These are phyloP conservation scores for Serranus cabrilla DNA, from an alignment of 2,797 vertebrate species.

Conservation along the genomic window DNA sequence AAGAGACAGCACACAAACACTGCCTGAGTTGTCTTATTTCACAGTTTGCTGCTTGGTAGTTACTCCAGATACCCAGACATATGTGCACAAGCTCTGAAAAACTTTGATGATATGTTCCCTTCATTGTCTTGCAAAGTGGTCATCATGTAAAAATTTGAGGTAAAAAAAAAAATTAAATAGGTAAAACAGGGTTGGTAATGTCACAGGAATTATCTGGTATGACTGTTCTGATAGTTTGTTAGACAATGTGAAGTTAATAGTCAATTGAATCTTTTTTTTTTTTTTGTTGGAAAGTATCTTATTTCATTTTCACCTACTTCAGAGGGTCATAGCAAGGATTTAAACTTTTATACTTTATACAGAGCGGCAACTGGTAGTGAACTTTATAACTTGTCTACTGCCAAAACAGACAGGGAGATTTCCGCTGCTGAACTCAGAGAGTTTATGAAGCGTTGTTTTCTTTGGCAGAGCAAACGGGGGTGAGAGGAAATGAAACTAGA, in stretches of 20 bases:
- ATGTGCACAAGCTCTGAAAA: background rate
- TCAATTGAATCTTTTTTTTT: background rate
- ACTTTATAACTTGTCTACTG: constrained; percentile 34
- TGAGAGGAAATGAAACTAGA: constrained; percentile 77
- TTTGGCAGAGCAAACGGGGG: constrained; percentile 60
- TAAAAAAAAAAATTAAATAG: too few relatives aligned
- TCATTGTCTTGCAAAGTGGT: too few relatives aligned
- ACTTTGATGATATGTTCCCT: background rate
- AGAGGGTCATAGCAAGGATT: background rate
- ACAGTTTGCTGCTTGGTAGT: background rate
- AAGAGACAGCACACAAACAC: background rate
- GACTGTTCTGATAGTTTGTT: background rate
- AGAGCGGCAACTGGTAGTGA: constrained; percentile 5
- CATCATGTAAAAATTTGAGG: too few relatives aligned
- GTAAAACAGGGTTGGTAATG: background rate
- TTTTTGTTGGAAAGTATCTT: too few relatives aligned
- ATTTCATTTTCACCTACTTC: background rate
- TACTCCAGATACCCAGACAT: background rate
- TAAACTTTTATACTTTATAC: constrained; percentile 1
- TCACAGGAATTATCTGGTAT: background rate
- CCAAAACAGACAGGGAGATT: constrained; percentile 42
- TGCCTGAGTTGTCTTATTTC: background rate
- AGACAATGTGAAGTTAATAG: background rate
- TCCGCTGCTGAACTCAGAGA: constrained; percentile 60
- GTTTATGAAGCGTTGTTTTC: constrained; percentile 69